Percentiles rank a stretch among this genome's conserved stretches.
These are phyloP conservation scores for Nomada fucata DNA, from an alignment of 2,888 invertebrate genomes.

Conservation along the genomic window DNA sequence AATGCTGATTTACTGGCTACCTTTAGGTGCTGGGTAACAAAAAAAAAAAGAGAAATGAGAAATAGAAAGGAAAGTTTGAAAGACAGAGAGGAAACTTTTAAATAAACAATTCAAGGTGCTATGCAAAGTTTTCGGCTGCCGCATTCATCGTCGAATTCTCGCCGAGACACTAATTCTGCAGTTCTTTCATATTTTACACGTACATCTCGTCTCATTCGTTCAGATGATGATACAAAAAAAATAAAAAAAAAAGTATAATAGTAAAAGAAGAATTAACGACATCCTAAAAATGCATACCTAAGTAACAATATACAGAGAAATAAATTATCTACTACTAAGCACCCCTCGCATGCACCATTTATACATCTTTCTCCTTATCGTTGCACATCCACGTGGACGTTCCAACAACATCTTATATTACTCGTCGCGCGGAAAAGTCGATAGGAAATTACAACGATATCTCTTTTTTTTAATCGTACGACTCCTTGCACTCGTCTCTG, in stretches of 20 bases:
- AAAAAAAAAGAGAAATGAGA: conserved; percentile 14
- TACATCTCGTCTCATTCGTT: conserved; percentile 3
- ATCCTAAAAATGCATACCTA: conserved; percentile 42
- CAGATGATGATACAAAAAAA: conserved; percentile 24
- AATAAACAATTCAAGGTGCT: conserved; percentile 66
- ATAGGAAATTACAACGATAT: conserved; percentile 31
- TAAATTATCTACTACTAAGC: conserved; percentile 75
- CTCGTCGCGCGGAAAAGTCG: conserved; percentile 19
- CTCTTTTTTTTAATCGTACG: background rate
- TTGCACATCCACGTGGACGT: conserved; percentile 30
- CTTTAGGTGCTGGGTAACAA: conserved; percentile 62
- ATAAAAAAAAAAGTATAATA: conserved; percentile 14
- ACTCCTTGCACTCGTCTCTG: conserved; percentile 2
- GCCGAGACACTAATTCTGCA: background rate
- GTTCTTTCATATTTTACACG: conserved; percentile 39
- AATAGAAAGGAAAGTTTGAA: background rate
- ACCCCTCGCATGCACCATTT: conserved; percentile 61
- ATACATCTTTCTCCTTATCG: conserved; percentile 45
- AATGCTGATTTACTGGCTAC: conserved; percentile 73
- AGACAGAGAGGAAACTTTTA: conserved; percentile 60
- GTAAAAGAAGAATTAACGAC: conserved; percentile 36
- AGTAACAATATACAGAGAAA: conserved; percentile 71
- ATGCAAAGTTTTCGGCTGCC: conserved; percentile 59
- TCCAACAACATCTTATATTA: background rate
- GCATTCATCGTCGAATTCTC: conserved; percentile 10